phyloP scores from a whole-genome alignment of 2,797 vertebrate genomes.

The Clarias fuscus region DNA sequence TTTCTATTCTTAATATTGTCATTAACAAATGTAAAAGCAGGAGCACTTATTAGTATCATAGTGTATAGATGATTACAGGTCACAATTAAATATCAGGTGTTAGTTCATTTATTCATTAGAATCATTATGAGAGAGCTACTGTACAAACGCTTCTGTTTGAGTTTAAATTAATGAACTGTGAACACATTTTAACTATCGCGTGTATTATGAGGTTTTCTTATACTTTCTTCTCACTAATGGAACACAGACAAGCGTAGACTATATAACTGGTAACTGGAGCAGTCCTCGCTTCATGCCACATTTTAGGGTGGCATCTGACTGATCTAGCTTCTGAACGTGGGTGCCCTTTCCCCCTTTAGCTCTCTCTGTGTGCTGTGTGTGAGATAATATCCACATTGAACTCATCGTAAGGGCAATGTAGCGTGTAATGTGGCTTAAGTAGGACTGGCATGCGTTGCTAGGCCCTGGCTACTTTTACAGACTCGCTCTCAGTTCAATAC shows the following conservation, averaged over 20 bases:
- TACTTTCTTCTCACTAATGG: not conserved
- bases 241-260: not conserved
- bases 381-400: conserved; percentile 82
- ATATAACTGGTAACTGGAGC: conserved; percentile 20
- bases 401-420: conserved; percentile 81
- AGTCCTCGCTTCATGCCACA: not conserved
- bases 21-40: not conserved
- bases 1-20: not conserved
- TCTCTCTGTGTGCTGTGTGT: conserved; percentile 68
- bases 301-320: conserved; percentile 69
- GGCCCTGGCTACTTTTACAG: conserved; percentile 75
- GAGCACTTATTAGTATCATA: too few species aligned
- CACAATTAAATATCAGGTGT: not conserved
- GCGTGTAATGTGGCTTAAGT: conserved; percentile 82
- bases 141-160: not conserved
- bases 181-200: not conserved
- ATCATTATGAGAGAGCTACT: not conserved
- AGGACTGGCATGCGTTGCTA: conserved; percentile 80
- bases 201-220: not conserved
- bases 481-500: conserved; percentile 73
- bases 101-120: not conserved
- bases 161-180: conserved; percentile 7
- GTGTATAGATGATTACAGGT: not conserved
- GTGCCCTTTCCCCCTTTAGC: conserved; percentile 53
- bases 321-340: conserved; percentile 75